Evolutionary conservation across 2,113 vertebrate genomes (phyloP).

Genomic region (Cryptotis parvus): DNA sequence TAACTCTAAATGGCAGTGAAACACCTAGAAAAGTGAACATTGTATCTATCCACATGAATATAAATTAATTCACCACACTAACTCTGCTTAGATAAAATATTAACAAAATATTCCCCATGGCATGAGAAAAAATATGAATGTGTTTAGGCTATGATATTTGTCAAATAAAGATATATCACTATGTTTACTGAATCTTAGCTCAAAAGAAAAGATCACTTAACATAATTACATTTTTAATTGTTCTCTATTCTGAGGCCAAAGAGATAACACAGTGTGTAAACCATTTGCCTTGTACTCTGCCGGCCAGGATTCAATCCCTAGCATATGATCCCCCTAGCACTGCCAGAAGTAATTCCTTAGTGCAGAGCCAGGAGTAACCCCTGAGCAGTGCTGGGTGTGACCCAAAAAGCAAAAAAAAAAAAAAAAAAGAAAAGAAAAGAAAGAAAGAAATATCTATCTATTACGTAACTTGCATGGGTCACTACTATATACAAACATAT

Average conservation of each 20-base stretch:
- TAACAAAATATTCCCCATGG: constrained; percentile 57
- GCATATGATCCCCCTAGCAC: too few species aligned
- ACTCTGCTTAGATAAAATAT: constrained; percentile 62
- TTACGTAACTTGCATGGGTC: not conserved
- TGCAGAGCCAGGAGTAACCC: too few species aligned
- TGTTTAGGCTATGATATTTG: constrained; percentile 25
- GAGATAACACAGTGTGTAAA: too few species aligned
- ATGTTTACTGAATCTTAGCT: constrained; percentile 52
- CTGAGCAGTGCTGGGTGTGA: too few species aligned
- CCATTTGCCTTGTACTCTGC: too few species aligned
- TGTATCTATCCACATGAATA: constrained; percentile 80
- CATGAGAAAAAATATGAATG: constrained; percentile 66
- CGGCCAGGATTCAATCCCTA: too few species aligned
- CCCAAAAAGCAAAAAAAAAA: too few species aligned
- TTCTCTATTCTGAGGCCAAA: constrained; percentile 19
- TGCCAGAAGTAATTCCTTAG: too few species aligned
- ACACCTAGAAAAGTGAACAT: constrained; percentile 78
- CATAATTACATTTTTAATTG: constrained; percentile 28
- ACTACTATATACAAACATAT: not conserved
- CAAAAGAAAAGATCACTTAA: constrained; percentile 42
- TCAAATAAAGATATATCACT: constrained; percentile 40
- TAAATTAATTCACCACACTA: constrained; percentile 81
- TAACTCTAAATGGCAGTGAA: constrained; percentile 82
- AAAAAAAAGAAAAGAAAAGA: too few species aligned
- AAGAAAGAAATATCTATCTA: too few species aligned